Evolutionary conservation across 2,888 invertebrate genomes (phyloP).

Genomic region (Brachynemurus nebulosus): DNA sequence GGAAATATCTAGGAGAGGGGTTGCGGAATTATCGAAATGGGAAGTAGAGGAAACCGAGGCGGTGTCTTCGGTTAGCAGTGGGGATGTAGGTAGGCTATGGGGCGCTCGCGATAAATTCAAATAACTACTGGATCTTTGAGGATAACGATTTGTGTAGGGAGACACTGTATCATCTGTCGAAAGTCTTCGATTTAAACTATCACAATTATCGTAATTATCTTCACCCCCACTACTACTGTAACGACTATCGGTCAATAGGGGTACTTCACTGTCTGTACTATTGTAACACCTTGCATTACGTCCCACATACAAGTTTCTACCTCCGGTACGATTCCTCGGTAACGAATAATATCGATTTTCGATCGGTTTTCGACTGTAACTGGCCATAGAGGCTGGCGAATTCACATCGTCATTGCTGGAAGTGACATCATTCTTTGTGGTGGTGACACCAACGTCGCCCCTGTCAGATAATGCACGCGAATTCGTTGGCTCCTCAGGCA

Average conservation of each 20-base stretch:
- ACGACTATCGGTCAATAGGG: constrained; percentile 52
- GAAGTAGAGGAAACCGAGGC: constrained; percentile 7
- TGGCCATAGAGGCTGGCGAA: constrained; percentile 20
- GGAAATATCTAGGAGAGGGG: constrained; percentile 46
- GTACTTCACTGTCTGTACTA: constrained; percentile 56
- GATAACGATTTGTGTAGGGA: constrained; percentile 14
- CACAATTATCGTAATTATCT: constrained; percentile 36
- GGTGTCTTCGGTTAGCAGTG: constrained; percentile 31
- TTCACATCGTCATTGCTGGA: constrained; percentile 25
- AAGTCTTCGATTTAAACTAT: constrained; percentile 32
- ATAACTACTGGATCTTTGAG: constrained; percentile 53
- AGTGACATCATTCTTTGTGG: constrained; percentile 21
- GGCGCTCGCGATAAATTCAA: constrained; percentile 42
- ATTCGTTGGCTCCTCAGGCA: constrained; percentile 29
- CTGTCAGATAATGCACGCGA: constrained; percentile 10
- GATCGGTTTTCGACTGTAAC: constrained; percentile 24
- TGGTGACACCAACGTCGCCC: constrained; percentile 1
- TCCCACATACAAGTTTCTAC: constrained; percentile 23
- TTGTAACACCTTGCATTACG: constrained; percentile 21
- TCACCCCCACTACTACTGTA: constrained; percentile 60
- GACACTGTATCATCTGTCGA: constrained; percentile 32
- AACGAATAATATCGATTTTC: constrained; percentile 51
- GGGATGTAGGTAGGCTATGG: constrained; percentile 52
- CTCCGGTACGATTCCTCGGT: constrained; percentile 32
- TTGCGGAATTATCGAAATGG: constrained; percentile 31